Evolutionary conservation across 2,888 invertebrate genomes (phyloP), one percentile per base, ranked within the genome.

Genomic region (Helleia helle): DNA sequence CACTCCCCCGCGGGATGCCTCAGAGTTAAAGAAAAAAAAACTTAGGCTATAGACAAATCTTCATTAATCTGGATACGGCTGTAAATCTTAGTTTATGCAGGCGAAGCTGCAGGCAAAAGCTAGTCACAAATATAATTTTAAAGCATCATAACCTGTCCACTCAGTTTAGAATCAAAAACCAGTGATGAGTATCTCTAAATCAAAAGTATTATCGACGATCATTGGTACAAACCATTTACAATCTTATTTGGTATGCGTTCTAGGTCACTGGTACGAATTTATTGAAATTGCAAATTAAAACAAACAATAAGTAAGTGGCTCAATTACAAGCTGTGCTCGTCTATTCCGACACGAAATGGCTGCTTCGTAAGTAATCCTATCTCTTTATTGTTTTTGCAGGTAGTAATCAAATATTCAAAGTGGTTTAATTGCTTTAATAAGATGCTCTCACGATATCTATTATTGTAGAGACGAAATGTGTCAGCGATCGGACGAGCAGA

Each of bases 271-370:
- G 34, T 34, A 34, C 18, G 9, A 8, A 31, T 31, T 34, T 34
- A 34, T 34, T 34, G 34, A 34, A 34, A 34, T 22, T 18, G 13
- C 34, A 34, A 34, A 34, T 34, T 34, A 34, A 34, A 34, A 34
- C 34, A 34, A 34, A 34, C 34, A 34, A 22, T 22, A 22, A 22
- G 8, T 8, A 22, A 34, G 12, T 34, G 34, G 18, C 8, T 34
- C 34, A 22, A 34, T 22, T 13, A 22, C 34, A 18, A 34, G 18
- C 18, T 7, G 30, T 15, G 4, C 30, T 2, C n/a, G n/a, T n/a
- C n/a, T n/a, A n/a, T n/a, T n/a, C 12, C 8, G 34, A 11, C 18
- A 34, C 34, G 34, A 34, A 22, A 18, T 5, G 22, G 22, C 34
- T n/a, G 22, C 22, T 18, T 18, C 18, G 18, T 22, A 11, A 18